Evolutionary conservation across 2,888 invertebrate genomes (phyloP), one percentile per base, ranked within the genome.

Genomic region (Heterodera filipjevi): DNA sequence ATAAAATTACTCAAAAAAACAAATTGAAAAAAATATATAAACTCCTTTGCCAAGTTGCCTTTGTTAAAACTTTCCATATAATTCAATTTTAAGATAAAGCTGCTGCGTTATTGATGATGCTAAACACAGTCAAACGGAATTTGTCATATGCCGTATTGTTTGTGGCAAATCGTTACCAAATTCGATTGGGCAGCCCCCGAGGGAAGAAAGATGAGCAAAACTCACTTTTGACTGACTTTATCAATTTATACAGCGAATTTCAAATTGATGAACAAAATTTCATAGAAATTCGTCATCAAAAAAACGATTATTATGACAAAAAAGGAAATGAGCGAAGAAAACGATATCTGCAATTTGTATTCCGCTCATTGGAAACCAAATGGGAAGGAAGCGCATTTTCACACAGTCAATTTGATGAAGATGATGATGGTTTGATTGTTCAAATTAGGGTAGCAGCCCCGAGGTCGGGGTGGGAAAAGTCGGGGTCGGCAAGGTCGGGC

Each of bases 371-470:
- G 22, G n/a, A 59, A 59, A 59, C 27, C 5, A n/a, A 59, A 27
- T 59, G 59, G 59, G 59, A 59, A n/a, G 59, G 59, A 59, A n/a
- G n/a, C 59, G n/a, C 59, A 27, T 59, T 27, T 59, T 59, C 22
- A 59, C n/a, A 59, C 22, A 27, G n/a, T 10, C 59, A 59, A 59
- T 27, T 8, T 2, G 27, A 22, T n/a, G n/a, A n/a, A n/a, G n/a
- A n/a, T n/a, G 27, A 0, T 16, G 10, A 39, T 10, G 39, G 39
- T 39, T n/a, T n/a, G n/a, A n/a, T n/a, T n/a, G n/a, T n/a, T n/a
- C n/a, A n/a, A n/a, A n/a, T n/a, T n/a, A n/a, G n/a, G n/a, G n/a
- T n/a, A n/a, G n/a, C n/a, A n/a, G n/a, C n/a, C n/a, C n/a, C n/a
- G n/a, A n/a, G n/a, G n/a, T n/a, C n/a, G n/a, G n/a, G n/a, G n/a